Percentiles rank a stretch among this genome's conserved stretches.
Conservation (phyloP, 2,888 invertebrate species). For the Agonopterix heracliana region DNA sequence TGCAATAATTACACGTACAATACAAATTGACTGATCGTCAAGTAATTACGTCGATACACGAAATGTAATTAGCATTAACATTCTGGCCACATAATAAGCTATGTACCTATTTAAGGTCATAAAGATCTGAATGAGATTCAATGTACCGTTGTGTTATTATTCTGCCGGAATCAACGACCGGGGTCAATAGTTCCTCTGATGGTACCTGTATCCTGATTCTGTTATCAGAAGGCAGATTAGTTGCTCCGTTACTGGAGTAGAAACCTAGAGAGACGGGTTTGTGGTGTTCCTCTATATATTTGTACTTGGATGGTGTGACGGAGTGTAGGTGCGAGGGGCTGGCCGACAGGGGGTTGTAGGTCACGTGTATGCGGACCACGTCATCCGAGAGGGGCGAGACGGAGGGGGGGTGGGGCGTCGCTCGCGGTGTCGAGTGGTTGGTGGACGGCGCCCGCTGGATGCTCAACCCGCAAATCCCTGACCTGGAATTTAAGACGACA, state of each 20-base stretch:
- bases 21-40: too few species aligned
- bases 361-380: conserved; percentile 86
- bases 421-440: conserved; percentile 79
- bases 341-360: conserved; percentile 78
- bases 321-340: conserved; percentile 73
- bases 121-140: conserved; percentile 58
- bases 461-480: conserved; percentile 68
- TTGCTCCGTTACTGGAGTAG: conserved; percentile 75
- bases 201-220: conserved; percentile 84
- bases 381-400: conserved; percentile 79
- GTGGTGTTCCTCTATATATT: conserved; percentile 54
- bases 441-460: conserved; percentile 73
- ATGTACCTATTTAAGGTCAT: conserved; percentile 50
- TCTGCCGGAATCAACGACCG: conserved; percentile 78
- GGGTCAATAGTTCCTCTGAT: conserved; percentile 80
- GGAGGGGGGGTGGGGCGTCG: conserved; percentile 78
- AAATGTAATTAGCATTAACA: too few species aligned
- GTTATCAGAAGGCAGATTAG: conserved; percentile 77
- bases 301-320: conserved; percentile 57
- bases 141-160: conserved; percentile 57
- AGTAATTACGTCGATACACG: too few species aligned
- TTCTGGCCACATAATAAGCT: not conserved
- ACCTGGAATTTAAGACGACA: conserved; percentile 39
- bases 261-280: conserved; percentile 61
- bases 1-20: too few species aligned